Percentiles rank a stretch among this genome's conserved stretches.
Conservation (phyloP, 2,888 invertebrate species). For the Ornithoptera alexandrae region DNA sequence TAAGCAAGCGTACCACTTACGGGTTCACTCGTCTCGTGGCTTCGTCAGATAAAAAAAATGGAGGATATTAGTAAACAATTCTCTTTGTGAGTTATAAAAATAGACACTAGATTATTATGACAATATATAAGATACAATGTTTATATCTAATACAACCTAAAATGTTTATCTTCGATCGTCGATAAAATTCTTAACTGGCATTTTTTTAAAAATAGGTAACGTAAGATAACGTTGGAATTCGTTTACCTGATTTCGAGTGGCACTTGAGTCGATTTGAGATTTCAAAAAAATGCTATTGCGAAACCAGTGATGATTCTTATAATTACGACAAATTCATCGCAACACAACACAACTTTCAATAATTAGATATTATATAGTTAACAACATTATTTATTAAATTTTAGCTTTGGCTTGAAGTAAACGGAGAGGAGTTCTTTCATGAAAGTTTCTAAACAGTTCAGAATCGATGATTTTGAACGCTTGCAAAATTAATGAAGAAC, state of each 20-base stretch:
- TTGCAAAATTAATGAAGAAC: no score
- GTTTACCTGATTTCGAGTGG: constrained; percentile 3
- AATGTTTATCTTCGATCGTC: not conserved
- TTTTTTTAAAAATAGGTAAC: not conserved
- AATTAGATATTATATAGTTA: no score
- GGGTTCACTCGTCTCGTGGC: no score
- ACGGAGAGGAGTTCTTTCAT: no score
- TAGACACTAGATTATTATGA: not conserved
- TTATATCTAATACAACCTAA: not conserved
- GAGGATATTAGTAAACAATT: no score
- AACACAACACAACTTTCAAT: not conserved
- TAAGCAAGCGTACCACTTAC: no score
- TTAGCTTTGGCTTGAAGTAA: no score
- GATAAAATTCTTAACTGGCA: not conserved
- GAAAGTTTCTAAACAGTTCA: no score
- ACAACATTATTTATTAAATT: no score
- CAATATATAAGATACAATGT: not conserved
- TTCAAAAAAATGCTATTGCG: not conserved
- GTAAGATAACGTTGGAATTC: not conserved
- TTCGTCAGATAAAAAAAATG: no score
- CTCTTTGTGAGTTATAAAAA: no score
- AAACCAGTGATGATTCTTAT: not conserved
- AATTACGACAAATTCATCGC: not conserved
- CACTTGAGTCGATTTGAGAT: not conserved
- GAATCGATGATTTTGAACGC: no score